Evolutionary conservation across 2,113 vertebrate species (phyloP).

Genomic region (Axis porcinus): DNA sequence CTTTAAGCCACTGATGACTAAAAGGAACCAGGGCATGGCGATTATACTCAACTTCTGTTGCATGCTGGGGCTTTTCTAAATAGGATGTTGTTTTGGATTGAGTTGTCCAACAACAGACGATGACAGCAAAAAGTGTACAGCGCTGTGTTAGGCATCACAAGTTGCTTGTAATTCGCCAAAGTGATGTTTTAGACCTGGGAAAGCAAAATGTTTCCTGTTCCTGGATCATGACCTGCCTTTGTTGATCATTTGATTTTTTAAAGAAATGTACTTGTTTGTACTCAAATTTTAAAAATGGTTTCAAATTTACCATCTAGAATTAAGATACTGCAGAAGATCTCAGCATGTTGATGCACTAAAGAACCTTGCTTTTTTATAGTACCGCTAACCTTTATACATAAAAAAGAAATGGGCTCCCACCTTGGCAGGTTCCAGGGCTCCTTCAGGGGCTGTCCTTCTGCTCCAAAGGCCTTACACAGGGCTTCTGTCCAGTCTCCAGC

Average conservation of each 20-base stretch:
- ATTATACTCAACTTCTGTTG: background rate
- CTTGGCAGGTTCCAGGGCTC: conserved; percentile 79
- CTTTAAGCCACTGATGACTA: background rate
- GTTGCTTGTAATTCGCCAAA: background rate
- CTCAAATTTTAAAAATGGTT: background rate
- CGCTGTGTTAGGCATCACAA: background rate
- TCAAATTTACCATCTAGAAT: background rate
- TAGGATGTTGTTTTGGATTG: background rate
- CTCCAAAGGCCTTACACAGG: conserved; percentile 77
- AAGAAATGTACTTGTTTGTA: conserved; percentile 12
- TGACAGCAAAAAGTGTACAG: background rate
- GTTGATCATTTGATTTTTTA: background rate
- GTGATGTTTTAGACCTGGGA: background rate
- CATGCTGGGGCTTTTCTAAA: background rate
- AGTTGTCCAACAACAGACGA: background rate
- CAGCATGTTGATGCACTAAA: background rate
- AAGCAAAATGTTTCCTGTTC: background rate
- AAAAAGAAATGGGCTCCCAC: conserved; percentile 58
- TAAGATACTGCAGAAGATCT: background rate
- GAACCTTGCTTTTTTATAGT: background rate
- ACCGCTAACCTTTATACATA: background rate
- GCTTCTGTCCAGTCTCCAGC: conserved; percentile 83
- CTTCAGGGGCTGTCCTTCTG: conserved; percentile 53
- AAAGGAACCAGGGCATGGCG: background rate
- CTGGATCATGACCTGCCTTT: background rate